Percentiles rank a stretch among this genome's conserved stretches.
Evolutionary conservation across 64 coral and sea anemone genomes (phyloP).

Genomic region (Dendrophyllia cribrosa): DNA sequence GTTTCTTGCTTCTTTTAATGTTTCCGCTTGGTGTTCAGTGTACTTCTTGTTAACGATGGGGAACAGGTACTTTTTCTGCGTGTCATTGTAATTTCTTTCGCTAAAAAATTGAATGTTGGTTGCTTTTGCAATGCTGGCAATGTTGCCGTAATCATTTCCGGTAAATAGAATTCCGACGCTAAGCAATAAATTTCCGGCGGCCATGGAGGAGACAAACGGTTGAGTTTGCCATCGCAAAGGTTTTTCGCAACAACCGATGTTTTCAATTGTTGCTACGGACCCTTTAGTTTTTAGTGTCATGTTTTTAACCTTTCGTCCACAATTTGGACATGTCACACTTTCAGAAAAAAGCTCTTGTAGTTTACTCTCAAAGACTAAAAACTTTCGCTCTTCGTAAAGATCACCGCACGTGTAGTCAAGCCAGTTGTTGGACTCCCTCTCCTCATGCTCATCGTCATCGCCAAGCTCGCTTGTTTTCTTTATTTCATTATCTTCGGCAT

Average conservation of each 20-base stretch:
- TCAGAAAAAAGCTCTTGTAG: background rate
- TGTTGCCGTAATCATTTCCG: background rate
- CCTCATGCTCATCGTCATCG: too few relatives aligned
- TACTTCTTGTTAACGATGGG: background rate
- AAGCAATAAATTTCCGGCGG: too few relatives aligned
- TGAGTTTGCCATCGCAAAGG: background rate
- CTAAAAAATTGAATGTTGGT: background rate
- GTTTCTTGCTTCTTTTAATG: background rate
- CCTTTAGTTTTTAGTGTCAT: background rate
- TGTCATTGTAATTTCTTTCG: background rate
- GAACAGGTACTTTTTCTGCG: background rate
- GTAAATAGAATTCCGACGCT: background rate
- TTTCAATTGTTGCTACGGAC: background rate
- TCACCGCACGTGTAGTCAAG: background rate
- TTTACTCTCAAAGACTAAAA: background rate
- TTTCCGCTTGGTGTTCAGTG: background rate
- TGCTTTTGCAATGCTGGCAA: background rate
- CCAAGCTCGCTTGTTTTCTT: too few relatives aligned
- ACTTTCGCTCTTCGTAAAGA: background rate
- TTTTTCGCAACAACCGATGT: background rate
- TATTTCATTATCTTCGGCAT: too few relatives aligned
- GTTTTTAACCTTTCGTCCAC: background rate
- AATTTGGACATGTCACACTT: background rate
- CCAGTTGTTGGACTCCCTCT: too few relatives aligned
- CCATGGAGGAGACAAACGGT: too few relatives aligned